Base-by-base conservation (phyloP, 2,797 vertebrate species). In the Nothura maculosa region DNA sequence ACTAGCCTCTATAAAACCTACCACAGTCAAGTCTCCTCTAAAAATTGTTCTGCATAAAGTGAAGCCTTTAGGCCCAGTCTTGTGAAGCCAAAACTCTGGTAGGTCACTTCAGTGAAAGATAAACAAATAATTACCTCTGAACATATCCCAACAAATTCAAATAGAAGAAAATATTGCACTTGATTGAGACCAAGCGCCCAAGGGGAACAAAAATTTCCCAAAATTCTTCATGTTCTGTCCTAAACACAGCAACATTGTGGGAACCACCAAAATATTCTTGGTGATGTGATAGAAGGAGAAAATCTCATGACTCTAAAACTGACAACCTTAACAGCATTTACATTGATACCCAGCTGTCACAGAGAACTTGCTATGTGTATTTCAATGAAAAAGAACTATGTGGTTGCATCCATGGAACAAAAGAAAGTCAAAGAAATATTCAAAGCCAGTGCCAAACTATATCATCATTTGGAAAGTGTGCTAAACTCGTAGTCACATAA, bases 381-480 rank as follows among this genome's bases (percentile, higher is more conserved):
- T 75, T 87, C 47, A 42, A 58, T 75, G 22, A 75, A 85, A 54
- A 72, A 74, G 5, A 54, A 16, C 38, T 72, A n/a, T 32, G 62
- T 32, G 30, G 22, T 72, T 91, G 45, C 50, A 55, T 78, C 60
- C 30, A 20, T 15, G 72, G 50, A 21, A 93, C 25, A 91, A 83
- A 91, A 77, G 27, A 80, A 91, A 77, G 32, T 55, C 81, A 90
- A 87, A 28, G 16, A 89, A 64, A n/a, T 62, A 34, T 55, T 78
- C 48, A 75, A 92, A 77, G 12, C 10, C 12, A n/a, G 9, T 55
- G 66, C 45, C 87, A 89, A 83, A 43, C 22, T 77, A 28, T 28
- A 80, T 57, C 27, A 61, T 68, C 43, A 90, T 61, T 75, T 64
- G 50, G 43, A 92, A 95, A 93, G 12, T 25, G 16, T 0, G 0